phyloP scores from a whole-genome alignment of 2,113 vertebrate species.

The Pseudopodoces humilis region DNA sequence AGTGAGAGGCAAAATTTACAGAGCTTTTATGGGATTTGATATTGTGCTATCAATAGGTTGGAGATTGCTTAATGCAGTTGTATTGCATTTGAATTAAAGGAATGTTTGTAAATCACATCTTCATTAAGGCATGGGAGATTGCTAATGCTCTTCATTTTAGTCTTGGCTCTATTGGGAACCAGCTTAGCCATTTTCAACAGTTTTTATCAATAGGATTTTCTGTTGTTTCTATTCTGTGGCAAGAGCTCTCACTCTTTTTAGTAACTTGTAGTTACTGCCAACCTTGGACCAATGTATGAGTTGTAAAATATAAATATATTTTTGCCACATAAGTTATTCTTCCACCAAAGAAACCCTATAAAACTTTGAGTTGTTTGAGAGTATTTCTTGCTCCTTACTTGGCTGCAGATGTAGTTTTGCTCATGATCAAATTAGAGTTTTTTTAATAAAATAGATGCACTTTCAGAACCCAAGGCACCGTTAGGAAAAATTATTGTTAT shows the following conservation, averaged over 20 bases:
- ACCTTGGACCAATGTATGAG: neutral
- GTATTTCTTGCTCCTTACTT: neutral
- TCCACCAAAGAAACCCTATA: neutral
- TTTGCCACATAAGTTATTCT: neutral
- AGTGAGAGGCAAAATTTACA: neutral
- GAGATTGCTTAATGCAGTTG: neutral
- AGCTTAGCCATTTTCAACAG: neutral
- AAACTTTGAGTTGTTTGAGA: accelerated
- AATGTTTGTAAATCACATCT: neutral
- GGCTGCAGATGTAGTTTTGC: neutral
- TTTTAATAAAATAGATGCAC: neutral
- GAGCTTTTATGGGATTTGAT: neutral
- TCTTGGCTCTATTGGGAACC: neutral
- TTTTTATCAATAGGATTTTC: neutral
- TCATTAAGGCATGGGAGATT: neutral
- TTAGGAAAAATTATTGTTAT: neutral
- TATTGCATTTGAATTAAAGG: neutral
- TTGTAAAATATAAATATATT: neutral
- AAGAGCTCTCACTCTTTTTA: neutral
- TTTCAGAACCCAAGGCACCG: accelerated
- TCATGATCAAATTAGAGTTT: neutral
- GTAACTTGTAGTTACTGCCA: neutral
- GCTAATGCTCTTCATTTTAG: neutral
- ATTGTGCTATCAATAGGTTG: neutral
- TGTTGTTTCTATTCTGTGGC: neutral